Conservation (phyloP, 2,888 invertebrate genomes). For the Pristionchus mayeri region DNA sequence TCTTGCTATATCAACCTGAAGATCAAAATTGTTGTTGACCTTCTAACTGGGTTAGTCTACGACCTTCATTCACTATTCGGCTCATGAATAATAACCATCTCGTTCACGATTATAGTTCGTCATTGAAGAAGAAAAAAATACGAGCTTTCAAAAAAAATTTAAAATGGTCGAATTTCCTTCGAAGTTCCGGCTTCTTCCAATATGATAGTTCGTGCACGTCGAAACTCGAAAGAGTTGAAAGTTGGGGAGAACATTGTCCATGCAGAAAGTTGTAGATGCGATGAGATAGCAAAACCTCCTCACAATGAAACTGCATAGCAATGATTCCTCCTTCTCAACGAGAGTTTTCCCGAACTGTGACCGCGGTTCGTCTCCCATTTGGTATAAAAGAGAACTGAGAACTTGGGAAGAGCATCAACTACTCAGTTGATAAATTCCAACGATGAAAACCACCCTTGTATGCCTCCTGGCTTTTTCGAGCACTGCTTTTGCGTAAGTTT, state of each 20-base stretch:
- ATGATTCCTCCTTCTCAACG: neutral
- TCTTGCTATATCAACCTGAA: no score
- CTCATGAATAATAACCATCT: no score
- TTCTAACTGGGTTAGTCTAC: no score
- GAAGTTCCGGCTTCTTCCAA: no score
- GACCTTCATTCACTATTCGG: no score
- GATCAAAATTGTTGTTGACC: no score
- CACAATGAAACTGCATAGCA: constrained; percentile 16
- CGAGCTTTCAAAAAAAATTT: no score
- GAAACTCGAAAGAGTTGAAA: no score
- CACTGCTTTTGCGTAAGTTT: constrained; percentile 30
- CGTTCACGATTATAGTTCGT: no score
- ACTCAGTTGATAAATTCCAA: neutral
- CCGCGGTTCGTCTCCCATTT: neutral
- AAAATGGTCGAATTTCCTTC: no score
- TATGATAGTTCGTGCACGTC: no score
- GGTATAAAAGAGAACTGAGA: constrained; percentile 31
- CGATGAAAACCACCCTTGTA: constrained; percentile 2
- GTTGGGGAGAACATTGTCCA: neutral
- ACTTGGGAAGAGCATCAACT: neutral
- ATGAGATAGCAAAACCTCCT: constrained; percentile 16
- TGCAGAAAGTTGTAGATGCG: neutral
- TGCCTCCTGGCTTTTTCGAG: constrained; percentile 16
- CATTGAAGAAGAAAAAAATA: no score
- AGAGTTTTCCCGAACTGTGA: constrained; percentile 18